These are phyloP conservation scores for Zosterops japonicus DNA, from an alignment of 2,113 vertebrate species.

Conservation along the genomic window DNA sequence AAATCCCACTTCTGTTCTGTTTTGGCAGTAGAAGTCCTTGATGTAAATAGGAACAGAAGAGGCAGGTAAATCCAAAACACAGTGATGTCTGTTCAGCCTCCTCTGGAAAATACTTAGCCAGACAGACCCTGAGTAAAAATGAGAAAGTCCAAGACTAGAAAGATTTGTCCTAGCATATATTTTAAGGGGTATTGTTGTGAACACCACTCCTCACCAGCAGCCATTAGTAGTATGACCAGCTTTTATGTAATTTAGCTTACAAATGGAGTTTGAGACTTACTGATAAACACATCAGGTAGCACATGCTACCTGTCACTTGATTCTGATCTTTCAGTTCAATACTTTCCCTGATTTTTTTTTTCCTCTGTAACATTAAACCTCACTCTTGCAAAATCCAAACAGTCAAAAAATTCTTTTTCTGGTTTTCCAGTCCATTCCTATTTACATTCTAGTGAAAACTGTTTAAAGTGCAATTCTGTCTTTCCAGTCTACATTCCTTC, in stretches of 20 bases:
- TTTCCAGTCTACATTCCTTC: conserved; percentile 32
- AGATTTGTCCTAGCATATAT: too few relatives aligned
- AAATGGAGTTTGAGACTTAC: not conserved
- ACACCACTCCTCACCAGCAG: not conserved
- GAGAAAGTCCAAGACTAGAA: not conserved
- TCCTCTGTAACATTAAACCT: not conserved
- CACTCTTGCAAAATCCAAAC: not conserved
- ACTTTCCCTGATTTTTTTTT: not conserved
- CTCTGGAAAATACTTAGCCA: not conserved
- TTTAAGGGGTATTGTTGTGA: not conserved
- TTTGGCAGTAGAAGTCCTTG: not conserved
- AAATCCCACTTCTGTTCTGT: not conserved
- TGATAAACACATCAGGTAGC: not conserved
- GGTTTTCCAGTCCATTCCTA: not conserved
- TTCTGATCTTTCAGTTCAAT: not conserved
- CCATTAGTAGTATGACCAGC: not conserved
- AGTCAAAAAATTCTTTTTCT: not conserved
- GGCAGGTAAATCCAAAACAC: not conserved
- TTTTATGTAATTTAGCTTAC: not conserved
- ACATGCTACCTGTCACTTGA: not conserved
- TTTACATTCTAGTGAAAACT: not conserved
- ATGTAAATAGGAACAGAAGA: not conserved
- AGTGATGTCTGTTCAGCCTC: not conserved
- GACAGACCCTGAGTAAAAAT: not conserved
- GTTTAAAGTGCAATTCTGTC: conserved; percentile 15